Evolutionary conservation across 2,888 invertebrate species (phyloP), one percentile per base, ranked within the genome.

Genomic region (Itoplectis maculator): DNA sequence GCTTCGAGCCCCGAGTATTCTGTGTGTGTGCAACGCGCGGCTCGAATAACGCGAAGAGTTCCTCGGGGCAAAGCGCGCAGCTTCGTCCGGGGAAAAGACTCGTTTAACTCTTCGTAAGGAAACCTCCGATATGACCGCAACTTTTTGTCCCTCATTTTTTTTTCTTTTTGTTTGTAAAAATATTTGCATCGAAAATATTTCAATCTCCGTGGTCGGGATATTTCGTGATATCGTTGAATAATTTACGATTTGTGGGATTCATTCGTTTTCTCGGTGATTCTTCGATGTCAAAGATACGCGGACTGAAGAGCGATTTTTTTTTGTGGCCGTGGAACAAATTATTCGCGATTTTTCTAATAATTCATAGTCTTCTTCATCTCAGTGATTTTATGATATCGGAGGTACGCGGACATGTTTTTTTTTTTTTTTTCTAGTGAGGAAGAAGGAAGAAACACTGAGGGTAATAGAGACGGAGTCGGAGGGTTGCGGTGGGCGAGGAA

Each of bases 41-140:
- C 56, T 66, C 29, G 56, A 56, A 45, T 75, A 73, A 61, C 73
- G n/a, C n/a, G 73, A 61, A 73, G 81, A 77, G 77, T 77, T 73
- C 40, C 29, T 40, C 61, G 61, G n/a, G 11, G 49, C n/a, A n/a
- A n/a, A n/a, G 47, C 47, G 47, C 69, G 7, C n/a, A 51, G 40
- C 37, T 18, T 20, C 40, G 45, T 35, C 15, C 35, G 69, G 56
- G 18, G 61, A 15, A 77, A 73, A 29, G 35, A 49, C 69, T 78
- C 69, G 74, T 65, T 51, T 81, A 81, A 81, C 61, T 81, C 72
- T 68, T 68, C 72, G 37, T 68, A 59, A 69, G 15, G 40, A 49
- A 63, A 18, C 63, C 61, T 54, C 61, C 61, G 45, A 65, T 75
- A 37, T 47, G 42, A 56, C 23, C 15, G 13, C 37, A 70, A 29